Evolutionary conservation across 2,113 vertebrate species (phyloP), one percentile per base, ranked within the genome.

Genomic region (Brienomyrus longianalis): DNA sequence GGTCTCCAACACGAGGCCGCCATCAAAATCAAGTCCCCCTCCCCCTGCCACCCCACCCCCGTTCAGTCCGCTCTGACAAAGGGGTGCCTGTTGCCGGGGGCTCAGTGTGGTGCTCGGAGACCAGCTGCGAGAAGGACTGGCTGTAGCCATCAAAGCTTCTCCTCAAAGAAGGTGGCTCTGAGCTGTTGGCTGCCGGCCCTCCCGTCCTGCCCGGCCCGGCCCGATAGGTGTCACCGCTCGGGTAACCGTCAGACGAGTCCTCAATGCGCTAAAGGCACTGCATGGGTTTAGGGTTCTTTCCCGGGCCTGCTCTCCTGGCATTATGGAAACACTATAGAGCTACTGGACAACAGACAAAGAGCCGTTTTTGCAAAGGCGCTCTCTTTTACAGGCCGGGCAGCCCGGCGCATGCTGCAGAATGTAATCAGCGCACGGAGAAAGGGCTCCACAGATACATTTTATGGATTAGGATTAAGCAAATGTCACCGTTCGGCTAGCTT

Each of bases 71-170:
- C 1, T 6, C 83, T 91, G 90, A 95, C 94, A 95, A 95, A 95
- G 93, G 93, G 88, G 90, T 91, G 93, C 91, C 94, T 95, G 95
- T 95, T 94, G 89, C 80, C 92, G 15, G 91, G 90, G 93, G 90
- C 92, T 92, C 91, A 92, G 92, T 43, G 88, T 83, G 89, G 92
- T 90, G 90, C 93, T 93, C 92, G 91, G 93, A 93, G 92, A 93
- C 93, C 93, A 92, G 92, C 93, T 92, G 90, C 90, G 93, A 80
- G 74, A 51, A 56, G 50, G 51, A 70, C n/a, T 39, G n/a, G 13
- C 83, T 45, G 83, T 19, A 19, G 83, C 50, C 45, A 50, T 87
- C 85, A 54, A 52, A 87, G 48, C 50, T 19, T 27, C 27, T 31
- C 51, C 23, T 56, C 51, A 50, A 15, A 54, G 48, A 56, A 56